These are phyloP conservation scores for Achroia grisella DNA, from an alignment of 1,140 invertebrate genomes.

Conservation along the genomic window DNA sequence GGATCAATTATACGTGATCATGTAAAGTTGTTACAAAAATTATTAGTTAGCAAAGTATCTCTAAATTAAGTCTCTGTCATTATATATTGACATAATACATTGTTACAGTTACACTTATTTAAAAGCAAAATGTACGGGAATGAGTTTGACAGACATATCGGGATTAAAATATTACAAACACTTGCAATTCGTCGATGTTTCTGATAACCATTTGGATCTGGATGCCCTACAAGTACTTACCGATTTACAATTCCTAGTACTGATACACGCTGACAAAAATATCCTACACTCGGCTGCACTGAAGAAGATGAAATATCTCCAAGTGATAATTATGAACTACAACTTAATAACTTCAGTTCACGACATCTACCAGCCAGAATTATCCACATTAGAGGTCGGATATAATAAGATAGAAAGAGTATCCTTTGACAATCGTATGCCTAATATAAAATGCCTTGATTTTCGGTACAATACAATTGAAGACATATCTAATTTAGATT, in stretches of 20 bases:
- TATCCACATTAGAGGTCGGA: slow-evolving; percentile 70
- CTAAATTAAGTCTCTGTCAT: no score
- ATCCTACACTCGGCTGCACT: slow-evolving; percentile 57
- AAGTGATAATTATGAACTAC: slow-evolving; percentile 70
- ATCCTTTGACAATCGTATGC: slow-evolving; percentile 43
- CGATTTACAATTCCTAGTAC: slow-evolving; percentile 65
- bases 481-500: slow-evolving; percentile 55
- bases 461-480: slow-evolving; percentile 68
- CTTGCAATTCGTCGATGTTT: slow-evolving; percentile 72
- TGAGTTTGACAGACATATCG: slow-evolving; percentile 66
- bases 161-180: slow-evolving; percentile 68
- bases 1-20: no score
- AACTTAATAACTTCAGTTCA: slow-evolving; percentile 64
- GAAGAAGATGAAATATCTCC: slow-evolving; percentile 69
- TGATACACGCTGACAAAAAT: slow-evolving; percentile 72
- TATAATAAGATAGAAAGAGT: slow-evolving; percentile 61
- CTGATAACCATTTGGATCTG: slow-evolving; percentile 66
- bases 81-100: no score
- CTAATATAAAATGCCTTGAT: slow-evolving; percentile 61
- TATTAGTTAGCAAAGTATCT: no score
- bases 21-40: no score
- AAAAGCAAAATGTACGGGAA: slow-evolving; percentile 51
- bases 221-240: slow-evolving; percentile 62
- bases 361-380: slow-evolving; percentile 69
- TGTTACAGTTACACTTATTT: slow-evolving; percentile 62